A percentile compares a stretch with the other conserved stretches of the same genome.
These are phyloP conservation scores for Bhutanitis thaidina DNA, from an alignment of 2,888 invertebrate genomes.

Conservation along the genomic window DNA sequence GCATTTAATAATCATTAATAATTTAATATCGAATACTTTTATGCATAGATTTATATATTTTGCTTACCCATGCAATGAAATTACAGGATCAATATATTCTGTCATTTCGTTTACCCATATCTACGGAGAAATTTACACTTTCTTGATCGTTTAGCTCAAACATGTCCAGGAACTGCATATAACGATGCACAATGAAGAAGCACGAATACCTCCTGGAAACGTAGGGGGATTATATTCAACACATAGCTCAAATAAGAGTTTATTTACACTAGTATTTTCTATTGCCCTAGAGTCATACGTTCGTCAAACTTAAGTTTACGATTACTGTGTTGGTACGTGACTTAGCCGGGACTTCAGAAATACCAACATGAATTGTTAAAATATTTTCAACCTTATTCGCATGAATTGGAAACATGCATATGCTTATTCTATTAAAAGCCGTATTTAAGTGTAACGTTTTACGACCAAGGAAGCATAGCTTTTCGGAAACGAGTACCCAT, in stretches of 20 bases:
- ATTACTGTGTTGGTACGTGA: slow-evolving; percentile 10
- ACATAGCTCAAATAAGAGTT: slow-evolving; percentile 5
- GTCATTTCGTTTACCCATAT: no score
- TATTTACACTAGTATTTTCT: slow-evolving; percentile 5
- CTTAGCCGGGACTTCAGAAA: not conserved
- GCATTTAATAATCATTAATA: no score
- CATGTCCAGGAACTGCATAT: no score
- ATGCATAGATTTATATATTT: no score
- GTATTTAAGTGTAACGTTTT: slow-evolving; percentile 3
- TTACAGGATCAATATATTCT: no score
- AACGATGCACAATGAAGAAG: no score
- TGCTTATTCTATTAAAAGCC: not conserved
- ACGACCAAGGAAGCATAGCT: slow-evolving; percentile 12
- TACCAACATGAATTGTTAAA: not conserved
- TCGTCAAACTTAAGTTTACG: slow-evolving; percentile 8
- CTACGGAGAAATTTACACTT: no score
- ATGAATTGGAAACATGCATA: not conserved
- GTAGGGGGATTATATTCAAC: not conserved
- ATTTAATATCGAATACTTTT: no score
- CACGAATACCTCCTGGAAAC: not conserved
- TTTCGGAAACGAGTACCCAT: slow-evolving; percentile 11
- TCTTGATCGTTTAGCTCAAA: no score
- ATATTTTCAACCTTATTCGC: slow-evolving; percentile 4
- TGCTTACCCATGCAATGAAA: no score
- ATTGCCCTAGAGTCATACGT: slow-evolving; percentile 4